Evolutionary conservation across 2,888 invertebrate species (phyloP).

Genomic region (Ectobius pallidus): DNA sequence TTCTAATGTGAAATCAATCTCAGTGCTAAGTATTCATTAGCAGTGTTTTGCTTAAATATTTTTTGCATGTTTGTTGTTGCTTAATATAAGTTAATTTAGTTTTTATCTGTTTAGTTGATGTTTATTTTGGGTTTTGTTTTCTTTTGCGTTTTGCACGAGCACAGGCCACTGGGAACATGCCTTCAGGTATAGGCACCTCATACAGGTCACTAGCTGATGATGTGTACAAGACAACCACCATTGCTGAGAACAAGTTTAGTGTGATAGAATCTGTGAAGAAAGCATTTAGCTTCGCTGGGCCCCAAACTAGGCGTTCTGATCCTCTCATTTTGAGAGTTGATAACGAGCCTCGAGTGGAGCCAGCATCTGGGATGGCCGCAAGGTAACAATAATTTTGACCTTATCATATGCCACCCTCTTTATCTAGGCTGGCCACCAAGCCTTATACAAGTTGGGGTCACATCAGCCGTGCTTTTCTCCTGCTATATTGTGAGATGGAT

Average conservation of each 20-base stretch:
- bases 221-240: constrained; percentile 68
- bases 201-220: constrained; percentile 67
- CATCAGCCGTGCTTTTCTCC: neutral
- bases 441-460: too few relatives aligned
- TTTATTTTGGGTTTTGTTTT: constrained; percentile 16
- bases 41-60: neutral
- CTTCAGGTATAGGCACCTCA: constrained; percentile 67
- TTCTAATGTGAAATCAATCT: too few relatives aligned
- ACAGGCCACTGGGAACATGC: constrained; percentile 55
- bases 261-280: constrained; percentile 66
- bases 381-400: neutral
- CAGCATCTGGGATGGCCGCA: neutral
- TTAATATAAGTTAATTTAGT: neutral
- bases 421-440: too few relatives aligned
- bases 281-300: constrained; percentile 61
- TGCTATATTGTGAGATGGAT: too few relatives aligned
- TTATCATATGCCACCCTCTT: too few relatives aligned
- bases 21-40: too few relatives aligned
- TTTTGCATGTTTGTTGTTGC: neutral
- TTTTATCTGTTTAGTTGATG: constrained; percentile 19
- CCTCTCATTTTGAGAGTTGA: constrained; percentile 44
- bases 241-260: constrained; percentile 61
- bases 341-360: constrained; percentile 1
- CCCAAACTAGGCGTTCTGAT: constrained; percentile 48
- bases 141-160: constrained; percentile 3